Evolutionary conservation across 2,797 vertebrate genomes (phyloP).

Genomic region (Hypotaenidia okinawae): DNA sequence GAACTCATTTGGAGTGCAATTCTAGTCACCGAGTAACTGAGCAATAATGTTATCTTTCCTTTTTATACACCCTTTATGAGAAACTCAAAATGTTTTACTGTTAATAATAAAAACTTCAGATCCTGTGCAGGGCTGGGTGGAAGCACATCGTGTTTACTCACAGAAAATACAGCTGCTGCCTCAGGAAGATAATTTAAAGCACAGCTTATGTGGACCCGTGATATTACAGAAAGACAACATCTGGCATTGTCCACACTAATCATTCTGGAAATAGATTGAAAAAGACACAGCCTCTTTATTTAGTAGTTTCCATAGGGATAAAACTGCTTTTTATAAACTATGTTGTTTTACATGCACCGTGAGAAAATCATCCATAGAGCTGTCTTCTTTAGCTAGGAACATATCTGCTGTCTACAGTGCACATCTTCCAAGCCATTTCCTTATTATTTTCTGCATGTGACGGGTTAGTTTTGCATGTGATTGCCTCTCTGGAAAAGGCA

Average conservation of each 20-base stretch:
- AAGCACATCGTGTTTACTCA: neutral
- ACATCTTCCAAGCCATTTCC: constrained; percentile 21
- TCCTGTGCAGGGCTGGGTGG: neutral
- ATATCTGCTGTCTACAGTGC: constrained; percentile 17
- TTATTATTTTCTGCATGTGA: constrained; percentile 15
- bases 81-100: neutral
- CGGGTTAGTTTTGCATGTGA: neutral
- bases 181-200: constrained; percentile 1
- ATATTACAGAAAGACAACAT: neutral
- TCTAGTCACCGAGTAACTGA: neutral
- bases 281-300: constrained; percentile 3
- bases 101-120: neutral
- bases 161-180: constrained; percentile 14
- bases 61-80: neutral
- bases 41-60: neutral
- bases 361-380: neutral
- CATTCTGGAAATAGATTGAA: neutral
- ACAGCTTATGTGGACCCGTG: neutral
- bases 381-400: constrained; percentile 1
- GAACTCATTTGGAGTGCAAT: neutral
- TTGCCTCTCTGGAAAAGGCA: neutral
- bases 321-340: constrained; percentile 38
- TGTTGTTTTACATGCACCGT: neutral
- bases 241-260: neutral
- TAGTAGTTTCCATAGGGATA: constrained; percentile 24